Conservation (phyloP, 2,797 vertebrate genomes). For the Phalanger gymnotis region DNA sequence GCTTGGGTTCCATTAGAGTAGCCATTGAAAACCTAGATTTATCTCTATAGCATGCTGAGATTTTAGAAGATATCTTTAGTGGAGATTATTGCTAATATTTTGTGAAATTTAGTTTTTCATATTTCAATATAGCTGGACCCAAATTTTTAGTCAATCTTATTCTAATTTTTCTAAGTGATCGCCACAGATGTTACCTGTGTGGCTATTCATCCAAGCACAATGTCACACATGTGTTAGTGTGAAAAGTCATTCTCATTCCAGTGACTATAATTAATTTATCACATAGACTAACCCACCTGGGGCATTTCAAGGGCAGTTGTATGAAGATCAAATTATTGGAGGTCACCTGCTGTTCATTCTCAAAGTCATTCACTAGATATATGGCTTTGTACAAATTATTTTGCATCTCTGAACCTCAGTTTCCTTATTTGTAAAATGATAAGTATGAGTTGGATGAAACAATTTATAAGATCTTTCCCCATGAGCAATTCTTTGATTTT, state of each 20-base stretch:
- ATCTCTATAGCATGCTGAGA: too few relatives aligned
- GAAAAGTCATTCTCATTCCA: background rate
- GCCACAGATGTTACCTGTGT: background rate
- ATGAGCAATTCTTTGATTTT: slow-evolving; percentile 59
- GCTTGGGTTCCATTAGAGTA: background rate
- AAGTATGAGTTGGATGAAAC: background rate
- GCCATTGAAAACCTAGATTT: too few relatives aligned
- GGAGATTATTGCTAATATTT: background rate
- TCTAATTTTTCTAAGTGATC: background rate
- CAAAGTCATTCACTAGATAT: background rate
- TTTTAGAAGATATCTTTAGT: background rate
- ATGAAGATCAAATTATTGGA: background rate
- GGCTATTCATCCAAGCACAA: background rate
- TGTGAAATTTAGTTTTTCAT: background rate
- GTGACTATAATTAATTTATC: background rate
- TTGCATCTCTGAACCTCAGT: background rate
- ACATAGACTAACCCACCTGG: background rate
- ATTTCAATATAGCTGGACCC: background rate
- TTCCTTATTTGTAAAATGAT: background rate
- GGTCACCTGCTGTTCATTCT: background rate
- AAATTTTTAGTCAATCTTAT: background rate
- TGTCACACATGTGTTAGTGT: background rate
- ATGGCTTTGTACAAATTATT: background rate
- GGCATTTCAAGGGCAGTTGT: background rate
- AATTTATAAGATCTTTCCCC: background rate